Conservation (phyloP, 2,113 vertebrate species). For the Strix uralensis region DNA sequence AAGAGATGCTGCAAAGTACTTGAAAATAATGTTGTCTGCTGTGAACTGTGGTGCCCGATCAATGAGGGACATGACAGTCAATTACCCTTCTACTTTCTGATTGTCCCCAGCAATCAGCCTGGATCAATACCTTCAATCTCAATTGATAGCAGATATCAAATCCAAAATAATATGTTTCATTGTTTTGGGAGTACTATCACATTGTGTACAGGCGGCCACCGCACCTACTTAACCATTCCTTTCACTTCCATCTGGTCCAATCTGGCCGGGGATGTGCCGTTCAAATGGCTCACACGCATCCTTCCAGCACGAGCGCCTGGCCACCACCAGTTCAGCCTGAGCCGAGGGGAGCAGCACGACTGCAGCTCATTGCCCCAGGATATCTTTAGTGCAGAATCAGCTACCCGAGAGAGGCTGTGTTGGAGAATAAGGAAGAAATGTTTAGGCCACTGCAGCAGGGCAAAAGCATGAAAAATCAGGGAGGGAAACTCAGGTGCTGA, state of each 20-base stretch:
- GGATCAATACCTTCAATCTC: conserved; percentile 72
- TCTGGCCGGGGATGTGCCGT: rapidly evolving
- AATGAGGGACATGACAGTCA: conserved; percentile 68
- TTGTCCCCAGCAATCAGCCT: conserved; percentile 66
- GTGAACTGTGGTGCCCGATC: conserved; percentile 56
- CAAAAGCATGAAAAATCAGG: neutral
- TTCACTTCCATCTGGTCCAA: neutral
- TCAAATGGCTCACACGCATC: rapidly evolving
- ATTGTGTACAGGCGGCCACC: neutral
- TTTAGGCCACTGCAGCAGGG: neutral
- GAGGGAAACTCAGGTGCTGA: neutral
- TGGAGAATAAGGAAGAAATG: neutral
- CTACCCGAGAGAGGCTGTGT: neutral
- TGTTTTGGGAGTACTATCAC: neutral
- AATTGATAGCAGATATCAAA: conserved; percentile 66
- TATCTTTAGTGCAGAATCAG: neutral
- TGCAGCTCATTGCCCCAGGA: neutral
- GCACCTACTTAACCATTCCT: neutral
- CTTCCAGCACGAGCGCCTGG: neutral
- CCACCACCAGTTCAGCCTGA: neutral
- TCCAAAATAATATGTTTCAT: neutral
- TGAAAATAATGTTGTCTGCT: conserved; percentile 62
- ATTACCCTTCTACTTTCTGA: conserved; percentile 75
- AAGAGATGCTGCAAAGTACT: conserved; percentile 63
- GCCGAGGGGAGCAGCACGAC: neutral